phyloP scores from a whole-genome alignment of 2,113 vertebrate species.

The Gasterosteus aculeatus region DNA sequence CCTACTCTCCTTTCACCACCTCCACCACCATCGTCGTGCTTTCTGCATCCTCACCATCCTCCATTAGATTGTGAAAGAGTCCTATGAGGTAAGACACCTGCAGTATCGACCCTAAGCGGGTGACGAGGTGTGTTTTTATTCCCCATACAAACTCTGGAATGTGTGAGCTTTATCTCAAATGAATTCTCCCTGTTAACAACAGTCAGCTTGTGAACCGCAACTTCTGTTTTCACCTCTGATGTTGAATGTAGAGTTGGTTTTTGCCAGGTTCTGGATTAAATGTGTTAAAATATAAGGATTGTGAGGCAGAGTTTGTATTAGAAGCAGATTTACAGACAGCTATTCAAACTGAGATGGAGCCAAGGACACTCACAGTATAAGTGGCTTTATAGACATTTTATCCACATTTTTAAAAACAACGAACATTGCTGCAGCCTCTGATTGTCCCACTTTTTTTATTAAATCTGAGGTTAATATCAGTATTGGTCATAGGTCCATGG shows the following conservation, averaged over 20 bases:
- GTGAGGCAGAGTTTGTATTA: neutral
- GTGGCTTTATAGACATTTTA: neutral
- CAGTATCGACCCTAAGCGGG: constrained; percentile 74
- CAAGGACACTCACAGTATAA: neutral
- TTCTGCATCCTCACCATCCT: constrained; percentile 77
- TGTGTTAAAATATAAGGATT: neutral
- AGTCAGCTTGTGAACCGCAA: neutral
- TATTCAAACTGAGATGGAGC: neutral
- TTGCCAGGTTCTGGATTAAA: neutral
- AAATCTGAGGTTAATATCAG: neutral
- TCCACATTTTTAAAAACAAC: neutral
- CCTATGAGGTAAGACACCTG: constrained; percentile 95
- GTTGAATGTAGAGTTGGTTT: neutral
- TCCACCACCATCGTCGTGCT: constrained; percentile 81
- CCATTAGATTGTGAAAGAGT: constrained; percentile 99
- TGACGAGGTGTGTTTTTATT: constrained; percentile 67
- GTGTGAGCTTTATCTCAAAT: neutral
- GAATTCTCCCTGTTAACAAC: neutral
- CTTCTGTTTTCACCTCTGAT: neutral
- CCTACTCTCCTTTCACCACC: constrained; percentile 80
- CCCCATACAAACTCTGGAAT: neutral
- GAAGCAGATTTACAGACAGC: neutral
- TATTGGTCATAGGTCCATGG: neutral
- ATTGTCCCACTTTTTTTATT: neutral
- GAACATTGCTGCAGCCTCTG: neutral